A percentile compares a stretch with the other conserved stretches of the same genome.
phyloP scores from a whole-genome alignment of 2,888 invertebrate genomes.

The Mongoloraphidia duomilia region DNA sequence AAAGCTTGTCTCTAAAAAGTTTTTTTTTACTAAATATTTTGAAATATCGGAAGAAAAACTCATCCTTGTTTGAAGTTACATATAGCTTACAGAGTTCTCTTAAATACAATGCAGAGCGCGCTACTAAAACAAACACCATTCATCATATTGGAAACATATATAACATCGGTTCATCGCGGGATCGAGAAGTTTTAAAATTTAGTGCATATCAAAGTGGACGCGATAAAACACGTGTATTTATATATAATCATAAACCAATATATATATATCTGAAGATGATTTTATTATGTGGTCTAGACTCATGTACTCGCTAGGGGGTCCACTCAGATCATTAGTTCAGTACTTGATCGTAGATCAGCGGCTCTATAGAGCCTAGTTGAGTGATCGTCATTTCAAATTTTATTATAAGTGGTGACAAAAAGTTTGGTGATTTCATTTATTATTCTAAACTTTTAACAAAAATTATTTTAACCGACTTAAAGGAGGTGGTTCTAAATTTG shows the following conservation, averaged over 20 bases:
- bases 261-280: constrained; percentile 32
- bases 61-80: too few relatives aligned
- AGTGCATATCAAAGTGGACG: constrained; percentile 16
- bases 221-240: constrained; percentile 29
- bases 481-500: too few relatives aligned
- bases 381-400: constrained; percentile 3
- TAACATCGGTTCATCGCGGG: too few relatives aligned
- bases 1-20: too few relatives aligned
- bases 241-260: constrained; percentile 27
- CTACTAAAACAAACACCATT: too few relatives aligned
- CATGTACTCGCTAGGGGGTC: constrained; percentile 23
- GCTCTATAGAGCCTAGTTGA: constrained; percentile 5
- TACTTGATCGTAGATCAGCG: constrained; percentile 24
- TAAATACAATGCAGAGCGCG: too few relatives aligned
- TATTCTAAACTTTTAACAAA: constrained; percentile 1
- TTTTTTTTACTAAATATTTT: too few relatives aligned
- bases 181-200: background rate
- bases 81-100: too few relatives aligned
- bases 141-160: too few relatives aligned
- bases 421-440: background rate
- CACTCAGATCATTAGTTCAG: constrained; percentile 24
- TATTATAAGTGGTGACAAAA: background rate
- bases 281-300: constrained; percentile 27
- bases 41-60: too few relatives aligned
- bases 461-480: too few relatives aligned